Evolutionary conservation across 2,797 vertebrate genomes (phyloP), one percentile per base, ranked within the genome.

Genomic region (Betta splendens): DNA sequence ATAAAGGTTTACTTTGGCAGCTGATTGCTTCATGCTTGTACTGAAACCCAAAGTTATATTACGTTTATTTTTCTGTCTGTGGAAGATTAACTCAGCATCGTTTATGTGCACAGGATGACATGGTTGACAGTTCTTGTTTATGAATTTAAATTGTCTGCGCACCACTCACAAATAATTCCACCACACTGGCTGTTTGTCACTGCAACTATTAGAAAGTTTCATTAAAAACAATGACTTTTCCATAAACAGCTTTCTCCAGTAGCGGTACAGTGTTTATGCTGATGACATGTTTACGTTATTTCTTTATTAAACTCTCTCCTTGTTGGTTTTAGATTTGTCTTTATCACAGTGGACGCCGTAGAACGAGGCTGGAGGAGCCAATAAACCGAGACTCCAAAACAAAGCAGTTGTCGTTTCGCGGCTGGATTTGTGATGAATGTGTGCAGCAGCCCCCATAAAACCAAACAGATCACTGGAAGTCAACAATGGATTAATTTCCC

Each of bases 401-500:
- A 43, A 66, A 53, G 15, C 5, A 5, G 4, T 8, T 67, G 44
- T 35, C n/a, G 25, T 46, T 25, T 38, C 48, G 5, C 32, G 15
- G 39, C 22, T 47, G 62, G 49, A 44, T 26, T 26, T 39, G 35
- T 9, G 62, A 17, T 29, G 36, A 49, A 46, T 16, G 18, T 22
- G 20, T 39, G 33, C 43, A 43, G 55, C 64, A 32, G 65, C 35
- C 47, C 53, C 47, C 48, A 53, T 9, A 1, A 4, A 54, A 59
- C 36, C 15, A 7, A 68, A 33, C 40, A 31, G 17, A 75, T 52
- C 37, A 26, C 20, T 1, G 9, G 45, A 43, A 57, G 62, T 36
- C 49, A 56, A 51, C 40, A 39, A 35, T 3, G 47, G 68, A 59
- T 60, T 64, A 0, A 48, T 45, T 62, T 43, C 15, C 46, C 36